A percentile compares a stretch with the other conserved stretches of the same genome.
Evolutionary conservation across 2,797 vertebrate species (phyloP).

Genomic region (Rhinoraja longicauda): DNA sequence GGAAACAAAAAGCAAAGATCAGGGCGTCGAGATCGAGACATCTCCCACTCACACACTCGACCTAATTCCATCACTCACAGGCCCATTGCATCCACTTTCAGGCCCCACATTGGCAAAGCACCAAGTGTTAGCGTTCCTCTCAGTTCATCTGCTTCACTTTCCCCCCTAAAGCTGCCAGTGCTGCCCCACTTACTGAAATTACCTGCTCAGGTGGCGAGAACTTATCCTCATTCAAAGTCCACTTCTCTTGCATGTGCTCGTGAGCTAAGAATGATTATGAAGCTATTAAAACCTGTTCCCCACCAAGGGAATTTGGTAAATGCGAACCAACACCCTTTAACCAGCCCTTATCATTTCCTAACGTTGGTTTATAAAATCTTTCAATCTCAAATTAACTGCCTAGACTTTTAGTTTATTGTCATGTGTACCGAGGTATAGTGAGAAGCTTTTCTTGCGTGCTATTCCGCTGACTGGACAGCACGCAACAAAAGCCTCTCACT

Average conservation of each 20-base stretch:
- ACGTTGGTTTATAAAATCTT: too few relatives aligned
- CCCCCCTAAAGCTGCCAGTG: not conserved
- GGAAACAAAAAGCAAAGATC: conserved; percentile 32
- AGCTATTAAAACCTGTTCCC: too few relatives aligned
- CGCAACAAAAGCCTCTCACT: too few relatives aligned
- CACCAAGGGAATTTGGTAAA: too few relatives aligned
- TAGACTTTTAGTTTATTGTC: too few relatives aligned
- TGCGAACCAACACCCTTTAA: too few relatives aligned
- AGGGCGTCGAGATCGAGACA: conserved; percentile 4
- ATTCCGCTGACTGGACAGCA: too few relatives aligned
- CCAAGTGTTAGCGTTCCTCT: not conserved
- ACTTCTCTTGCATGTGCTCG: not conserved
- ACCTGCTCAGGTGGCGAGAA: not conserved
- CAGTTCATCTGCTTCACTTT: not conserved
- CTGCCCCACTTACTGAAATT: not conserved
- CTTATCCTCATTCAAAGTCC: not conserved
- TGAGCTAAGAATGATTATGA: too few relatives aligned
- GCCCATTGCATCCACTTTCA: not conserved
- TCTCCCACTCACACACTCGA: not conserved
- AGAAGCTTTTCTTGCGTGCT: too few relatives aligned
- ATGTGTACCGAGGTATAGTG: too few relatives aligned
- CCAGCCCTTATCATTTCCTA: too few relatives aligned
- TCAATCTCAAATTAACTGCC: too few relatives aligned
- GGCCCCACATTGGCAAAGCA: not conserved
- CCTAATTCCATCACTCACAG: not conserved